These are phyloP conservation scores for Microtus pennsylvanicus DNA, from an alignment of 2,113 vertebrate genomes.

Conservation along the genomic window DNA sequence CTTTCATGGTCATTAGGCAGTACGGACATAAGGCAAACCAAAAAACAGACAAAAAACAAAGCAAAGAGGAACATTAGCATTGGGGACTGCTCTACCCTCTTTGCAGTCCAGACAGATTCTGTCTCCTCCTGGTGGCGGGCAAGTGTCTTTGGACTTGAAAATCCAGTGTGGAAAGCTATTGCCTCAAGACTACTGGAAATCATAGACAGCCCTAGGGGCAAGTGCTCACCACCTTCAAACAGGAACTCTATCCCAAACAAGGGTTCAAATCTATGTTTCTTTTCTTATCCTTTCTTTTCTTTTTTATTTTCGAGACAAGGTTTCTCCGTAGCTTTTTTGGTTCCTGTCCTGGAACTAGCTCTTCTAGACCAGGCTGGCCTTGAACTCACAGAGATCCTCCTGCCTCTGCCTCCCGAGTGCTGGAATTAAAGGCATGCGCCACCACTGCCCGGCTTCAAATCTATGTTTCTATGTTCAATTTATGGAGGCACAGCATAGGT, in stretches of 20 bases:
- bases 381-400: too few species aligned
- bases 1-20: background rate
- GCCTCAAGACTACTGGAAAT: background rate
- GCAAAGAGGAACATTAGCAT: background rate
- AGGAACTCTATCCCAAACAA: background rate
- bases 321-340: too few species aligned
- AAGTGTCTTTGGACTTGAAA: constrained; percentile 14
- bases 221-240: background rate
- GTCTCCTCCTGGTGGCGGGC: too few species aligned
- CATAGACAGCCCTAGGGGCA: background rate
- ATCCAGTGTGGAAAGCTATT: background rate
- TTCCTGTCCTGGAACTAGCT: too few species aligned
- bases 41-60: background rate
- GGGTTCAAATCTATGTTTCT: too few species aligned
- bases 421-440: too few species aligned
- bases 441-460: too few species aligned
- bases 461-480: background rate
- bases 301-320: too few species aligned
- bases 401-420: too few species aligned
- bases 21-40: background rate
- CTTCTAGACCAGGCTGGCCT: too few species aligned
- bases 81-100: background rate
- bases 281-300: too few species aligned
- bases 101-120: background rate
- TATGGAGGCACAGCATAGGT: background rate